Percentiles rank a stretch among this genome's conserved stretches.
Evolutionary conservation across 2,113 vertebrate species (phyloP).

Genomic region (Eolophus roseicapilla): DNA sequence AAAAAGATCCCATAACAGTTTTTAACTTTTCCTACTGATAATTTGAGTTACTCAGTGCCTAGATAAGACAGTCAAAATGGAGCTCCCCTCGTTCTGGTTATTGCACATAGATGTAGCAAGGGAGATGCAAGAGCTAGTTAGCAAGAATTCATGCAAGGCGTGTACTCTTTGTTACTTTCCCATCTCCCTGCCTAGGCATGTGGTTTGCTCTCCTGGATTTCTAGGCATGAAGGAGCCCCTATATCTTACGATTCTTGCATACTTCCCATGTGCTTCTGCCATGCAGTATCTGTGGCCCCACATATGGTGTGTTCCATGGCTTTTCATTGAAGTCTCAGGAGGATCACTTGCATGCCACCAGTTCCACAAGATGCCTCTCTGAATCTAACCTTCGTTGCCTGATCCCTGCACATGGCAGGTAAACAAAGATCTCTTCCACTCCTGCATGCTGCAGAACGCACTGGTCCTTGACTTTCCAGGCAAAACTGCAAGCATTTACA

Average conservation of each 20-base stretch:
- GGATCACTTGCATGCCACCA: not conserved
- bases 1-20: not conserved
- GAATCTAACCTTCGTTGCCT: not conserved
- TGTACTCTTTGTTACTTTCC: not conserved
- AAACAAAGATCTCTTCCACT: not conserved
- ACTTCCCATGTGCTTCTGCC: not conserved
- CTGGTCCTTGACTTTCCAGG: not conserved
- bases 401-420: not conserved
- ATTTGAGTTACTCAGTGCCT: not conserved
- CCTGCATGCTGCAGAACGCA: not conserved
- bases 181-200: not conserved
- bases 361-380: not conserved
- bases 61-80: not conserved
- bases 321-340: not conserved
- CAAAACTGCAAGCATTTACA: not conserved
- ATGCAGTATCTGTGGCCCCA: not conserved
- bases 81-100: not conserved
- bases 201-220: not conserved
- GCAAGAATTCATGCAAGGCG: not conserved
- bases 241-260: not conserved
- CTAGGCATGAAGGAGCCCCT: not conserved
- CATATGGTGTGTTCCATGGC: rapidly evolving
- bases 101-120: not conserved
- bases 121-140: not conserved
- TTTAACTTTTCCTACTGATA: not conserved